Evolutionary conservation across 2,888 invertebrate genomes (phyloP), one percentile per base, ranked within the genome.

Genomic region (Eilema sororculum): DNA sequence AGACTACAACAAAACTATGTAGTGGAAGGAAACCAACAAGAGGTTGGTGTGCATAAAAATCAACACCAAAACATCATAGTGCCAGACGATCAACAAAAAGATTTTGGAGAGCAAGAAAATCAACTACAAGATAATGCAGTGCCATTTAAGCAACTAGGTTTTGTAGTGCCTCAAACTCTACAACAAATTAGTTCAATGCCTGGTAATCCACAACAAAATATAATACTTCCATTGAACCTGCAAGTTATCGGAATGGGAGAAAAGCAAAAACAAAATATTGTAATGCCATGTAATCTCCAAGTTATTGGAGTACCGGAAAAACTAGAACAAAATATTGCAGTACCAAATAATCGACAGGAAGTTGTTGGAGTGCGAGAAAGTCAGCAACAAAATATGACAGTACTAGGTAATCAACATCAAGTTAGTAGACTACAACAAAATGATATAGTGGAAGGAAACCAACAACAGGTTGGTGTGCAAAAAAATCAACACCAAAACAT

Each of bases 261-360:
- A 52, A 52, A n/a, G n/a, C 52, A 20, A 52, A n/a, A 52, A n/a
- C 52, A n/a, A 52, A 52, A n/a, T n/a, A n/a, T 52, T n/a, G n/a
- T 52, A n/a, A 8, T 52, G n/a, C 52, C 52, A n/a, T 52, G 52
- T 52, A 52, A 52, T 52, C 20, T 52, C n/a, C 52, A 52, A 52
- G 8, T 52, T 52, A n/a, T 52, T 52, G 52, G 52, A 5, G 52
- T n/a, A 9, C 52, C 8, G 9, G 52, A 52, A n/a, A 52, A 52
- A 20, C 46, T 5, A 46, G n/a, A 52, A 52, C 20, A 52, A 52
- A 52, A 52, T 30, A 9, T 33, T n/a, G 2, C 33, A 60, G 30
- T 60, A 4, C 8, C 60, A 30, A 33, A 33, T 12, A 30, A 12
- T 30, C 60, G n/a, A n/a, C n/a, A 52, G 9, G n/a, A n/a, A 9